Conservation (phyloP, 2,797 vertebrate species). For the Erethizon dorsatum region DNA sequence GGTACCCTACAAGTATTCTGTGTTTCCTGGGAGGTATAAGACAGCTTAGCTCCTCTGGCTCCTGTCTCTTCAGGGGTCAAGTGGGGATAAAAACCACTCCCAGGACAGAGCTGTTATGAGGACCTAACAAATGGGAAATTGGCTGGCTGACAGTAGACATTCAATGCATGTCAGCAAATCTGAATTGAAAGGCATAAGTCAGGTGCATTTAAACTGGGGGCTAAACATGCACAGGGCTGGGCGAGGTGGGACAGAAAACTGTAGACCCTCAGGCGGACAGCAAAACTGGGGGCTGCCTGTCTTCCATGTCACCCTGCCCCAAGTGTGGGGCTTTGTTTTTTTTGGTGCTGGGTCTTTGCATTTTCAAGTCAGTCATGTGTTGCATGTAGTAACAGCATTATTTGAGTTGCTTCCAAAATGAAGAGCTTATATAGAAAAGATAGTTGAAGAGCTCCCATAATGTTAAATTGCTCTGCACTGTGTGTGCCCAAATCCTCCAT, state of each 20-base stretch:
- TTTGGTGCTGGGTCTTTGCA: conserved; percentile 33
- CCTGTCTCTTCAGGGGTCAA: neutral
- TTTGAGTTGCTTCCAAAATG: conserved; percentile 85
- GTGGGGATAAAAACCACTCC: neutral
- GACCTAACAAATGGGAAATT: neutral
- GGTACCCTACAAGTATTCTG: rapidly evolving
- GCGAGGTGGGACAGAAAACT: neutral
- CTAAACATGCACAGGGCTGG: neutral
- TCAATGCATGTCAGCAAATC: neutral
- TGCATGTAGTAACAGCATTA: conserved; percentile 75
- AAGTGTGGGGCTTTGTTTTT: neutral
- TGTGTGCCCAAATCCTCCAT: conserved; percentile 81
- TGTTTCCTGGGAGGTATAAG: neutral
- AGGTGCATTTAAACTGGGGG: neutral
- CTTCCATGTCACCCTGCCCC: neutral
- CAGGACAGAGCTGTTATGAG: neutral
- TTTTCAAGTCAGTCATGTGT: conserved; percentile 79
- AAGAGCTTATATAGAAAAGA: conserved; percentile 81
- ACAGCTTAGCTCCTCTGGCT: neutral
- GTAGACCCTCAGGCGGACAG: neutral
- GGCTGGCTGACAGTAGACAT: rapidly evolving
- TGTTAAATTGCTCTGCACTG: conserved; percentile 84
- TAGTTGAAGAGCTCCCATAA: conserved; percentile 83
- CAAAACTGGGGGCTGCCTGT: neutral
- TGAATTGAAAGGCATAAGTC: neutral